These are phyloP conservation scores for Leptobrachium leishanense DNA, from an alignment of 2,113 vertebrate genomes.

Conservation along the genomic window DNA sequence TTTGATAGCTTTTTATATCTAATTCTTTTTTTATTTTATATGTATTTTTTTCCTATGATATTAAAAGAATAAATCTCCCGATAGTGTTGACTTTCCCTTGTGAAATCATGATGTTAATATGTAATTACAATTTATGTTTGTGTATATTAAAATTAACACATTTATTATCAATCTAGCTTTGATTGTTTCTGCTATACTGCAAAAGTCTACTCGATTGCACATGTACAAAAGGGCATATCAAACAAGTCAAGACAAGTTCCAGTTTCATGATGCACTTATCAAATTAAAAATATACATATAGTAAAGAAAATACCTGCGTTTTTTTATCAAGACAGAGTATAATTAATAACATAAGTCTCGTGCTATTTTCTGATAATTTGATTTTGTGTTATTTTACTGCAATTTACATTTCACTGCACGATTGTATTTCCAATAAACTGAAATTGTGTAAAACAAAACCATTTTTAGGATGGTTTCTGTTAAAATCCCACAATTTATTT, in stretches of 20 bases:
- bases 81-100: no score
- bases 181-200: constrained; percentile 4
- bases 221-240: constrained; percentile 1
- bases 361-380: background rate
- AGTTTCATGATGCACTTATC: constrained; percentile 10
- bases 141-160: background rate
- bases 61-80: no score
- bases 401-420: constrained; percentile 60
- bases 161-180: background rate
- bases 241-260: constrained; percentile 14
- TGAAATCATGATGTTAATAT: no score
- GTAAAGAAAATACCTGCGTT: constrained; percentile 2
- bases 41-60: no score
- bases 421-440: background rate
- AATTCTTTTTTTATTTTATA: no score
- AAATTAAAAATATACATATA: constrained; percentile 3
- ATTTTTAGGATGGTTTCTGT: constrained; percentile 62
- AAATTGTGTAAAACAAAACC: constrained; percentile 71
- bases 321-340: background rate
- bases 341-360: background rate
- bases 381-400: constrained; percentile 60
- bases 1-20: no score
- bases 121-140: background rate
- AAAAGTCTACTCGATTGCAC: constrained; percentile 7
- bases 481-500: no score